A percentile compares a stretch with the other conserved stretches of the same genome.
These are phyloP conservation scores for Probosciger aterrimus DNA, from an alignment of 2,113 vertebrate species.

Conservation along the genomic window DNA sequence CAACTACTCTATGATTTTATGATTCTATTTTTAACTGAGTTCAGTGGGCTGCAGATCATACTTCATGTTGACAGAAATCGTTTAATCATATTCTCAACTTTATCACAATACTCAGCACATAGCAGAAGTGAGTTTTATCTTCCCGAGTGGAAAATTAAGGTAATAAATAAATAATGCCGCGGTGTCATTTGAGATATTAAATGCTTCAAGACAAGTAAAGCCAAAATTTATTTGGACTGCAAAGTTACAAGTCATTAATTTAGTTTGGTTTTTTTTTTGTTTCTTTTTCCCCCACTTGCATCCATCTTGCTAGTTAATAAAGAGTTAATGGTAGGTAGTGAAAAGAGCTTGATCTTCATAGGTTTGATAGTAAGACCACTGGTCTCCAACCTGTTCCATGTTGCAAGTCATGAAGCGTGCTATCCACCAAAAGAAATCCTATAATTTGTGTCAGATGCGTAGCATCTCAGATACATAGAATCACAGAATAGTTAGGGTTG, in stretches of 20 bases:
- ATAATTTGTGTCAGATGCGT: neutral
- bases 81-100: neutral
- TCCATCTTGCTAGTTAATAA: neutral
- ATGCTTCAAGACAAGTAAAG: neutral
- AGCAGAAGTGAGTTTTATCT: neutral
- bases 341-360: neutral
- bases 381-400: neutral
- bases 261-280: neutral
- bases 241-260: neutral
- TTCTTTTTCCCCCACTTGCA: neutral
- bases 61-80: neutral
- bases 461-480: neutral
- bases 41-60: neutral
- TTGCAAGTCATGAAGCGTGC: neutral
- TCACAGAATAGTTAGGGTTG: too few relatives aligned
- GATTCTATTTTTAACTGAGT: neutral
- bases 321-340: neutral
- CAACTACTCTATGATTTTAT: too few relatives aligned
- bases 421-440: neutral
- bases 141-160: neutral
- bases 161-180: neutral
- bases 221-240: neutral
- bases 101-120: neutral
- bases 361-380: neutral
- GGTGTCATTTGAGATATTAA: neutral